A percentile compares a stretch with the other conserved stretches of the same genome.
Evolutionary conservation across 2,113 vertebrate species (phyloP).

Genomic region (Aspidoscelis tigris): DNA sequence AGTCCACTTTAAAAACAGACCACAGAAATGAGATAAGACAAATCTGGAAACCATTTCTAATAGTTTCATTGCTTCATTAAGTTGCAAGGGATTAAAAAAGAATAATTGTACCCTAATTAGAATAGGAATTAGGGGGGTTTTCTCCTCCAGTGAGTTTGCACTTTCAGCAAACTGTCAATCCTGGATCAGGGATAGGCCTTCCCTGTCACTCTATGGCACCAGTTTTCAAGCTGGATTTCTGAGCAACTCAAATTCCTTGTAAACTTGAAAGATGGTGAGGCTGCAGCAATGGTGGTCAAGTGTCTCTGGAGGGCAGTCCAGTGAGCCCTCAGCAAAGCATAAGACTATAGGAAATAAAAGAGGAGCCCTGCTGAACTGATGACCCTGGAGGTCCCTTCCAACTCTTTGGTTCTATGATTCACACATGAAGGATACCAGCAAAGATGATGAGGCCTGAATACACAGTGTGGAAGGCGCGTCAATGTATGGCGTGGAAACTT

Average conservation of each 20-base stretch:
- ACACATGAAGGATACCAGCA: neutral
- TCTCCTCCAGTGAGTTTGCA: neutral
- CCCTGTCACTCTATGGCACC: neutral
- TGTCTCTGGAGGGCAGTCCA: neutral
- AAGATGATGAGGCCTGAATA: neutral
- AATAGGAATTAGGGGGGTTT: neutral
- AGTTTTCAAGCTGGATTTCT: neutral
- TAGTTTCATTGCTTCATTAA: neutral
- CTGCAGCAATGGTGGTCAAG: neutral
- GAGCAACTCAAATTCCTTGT: neutral
- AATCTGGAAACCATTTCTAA: neutral
- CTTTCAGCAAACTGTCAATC: neutral
- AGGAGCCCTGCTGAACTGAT: no score
- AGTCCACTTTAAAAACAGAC: neutral
- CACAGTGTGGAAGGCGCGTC: neutral
- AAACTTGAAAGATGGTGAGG: neutral
- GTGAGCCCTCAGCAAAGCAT: neutral
- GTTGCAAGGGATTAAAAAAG: neutral
- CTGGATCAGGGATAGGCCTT: neutral
- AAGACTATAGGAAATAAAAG: no score
- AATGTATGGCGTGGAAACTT: neutral
- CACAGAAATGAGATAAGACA: neutral
- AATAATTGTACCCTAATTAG: neutral
- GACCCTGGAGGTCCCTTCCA: no score
- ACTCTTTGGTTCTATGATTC: no score